A percentile compares a stretch with the other conserved stretches of the same genome.
Evolutionary conservation across 2,888 invertebrate species (phyloP).

Genomic region (Leuctra nigra): DNA sequence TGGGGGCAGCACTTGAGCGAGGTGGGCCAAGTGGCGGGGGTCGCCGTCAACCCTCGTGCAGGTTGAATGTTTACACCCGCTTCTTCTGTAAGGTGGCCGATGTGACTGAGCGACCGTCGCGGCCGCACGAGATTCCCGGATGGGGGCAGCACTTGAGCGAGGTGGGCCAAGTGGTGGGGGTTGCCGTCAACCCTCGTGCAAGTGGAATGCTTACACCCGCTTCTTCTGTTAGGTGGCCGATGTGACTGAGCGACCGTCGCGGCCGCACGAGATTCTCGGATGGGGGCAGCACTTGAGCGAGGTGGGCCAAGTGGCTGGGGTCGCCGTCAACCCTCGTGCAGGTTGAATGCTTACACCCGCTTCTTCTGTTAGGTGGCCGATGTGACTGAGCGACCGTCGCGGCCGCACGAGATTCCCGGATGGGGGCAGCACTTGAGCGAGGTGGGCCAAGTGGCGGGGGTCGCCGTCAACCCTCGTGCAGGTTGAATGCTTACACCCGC

Average conservation of each 20-base stretch:
- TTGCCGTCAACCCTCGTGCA: conserved; percentile 76
- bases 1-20: conserved; percentile 39
- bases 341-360: no score
- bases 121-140: conserved; percentile 31
- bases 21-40: conserved; percentile 78
- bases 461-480: conserved; percentile 73
- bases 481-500: no score
- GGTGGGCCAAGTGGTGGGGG: conserved; percentile 78
- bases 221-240: no score
- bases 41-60: conserved; percentile 76
- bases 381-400: not conserved
- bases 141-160: conserved; percentile 39
- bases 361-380: no score
- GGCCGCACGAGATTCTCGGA: conserved; percentile 31
- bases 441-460: conserved; percentile 78
- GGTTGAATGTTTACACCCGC: no score
- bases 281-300: conserved; percentile 39
- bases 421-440: conserved; percentile 39
- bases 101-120: conserved; percentile 10
- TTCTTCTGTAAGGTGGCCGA: no score
- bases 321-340: conserved; percentile 75
- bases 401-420: conserved; percentile 31
- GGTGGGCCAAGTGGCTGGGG: conserved; percentile 78
- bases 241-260: not conserved
- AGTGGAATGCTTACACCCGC: no score